These are phyloP conservation scores for Cyclura pinguis DNA, from an alignment of 2,797 vertebrate genomes.

Conservation along the genomic window DNA sequence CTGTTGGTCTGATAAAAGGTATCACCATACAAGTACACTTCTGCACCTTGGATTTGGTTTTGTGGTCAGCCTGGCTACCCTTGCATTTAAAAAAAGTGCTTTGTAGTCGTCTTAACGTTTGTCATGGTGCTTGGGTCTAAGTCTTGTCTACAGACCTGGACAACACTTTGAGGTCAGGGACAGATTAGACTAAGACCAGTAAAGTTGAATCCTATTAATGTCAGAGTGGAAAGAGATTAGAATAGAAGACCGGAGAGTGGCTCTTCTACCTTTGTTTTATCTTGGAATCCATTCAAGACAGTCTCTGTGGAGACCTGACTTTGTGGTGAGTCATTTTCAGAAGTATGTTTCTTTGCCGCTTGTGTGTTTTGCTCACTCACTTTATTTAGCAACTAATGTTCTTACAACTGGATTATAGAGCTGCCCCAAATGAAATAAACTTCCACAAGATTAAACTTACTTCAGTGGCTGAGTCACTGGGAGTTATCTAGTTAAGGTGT, in stretches of 20 bases:
- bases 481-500: background rate
- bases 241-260: background rate
- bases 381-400: background rate
- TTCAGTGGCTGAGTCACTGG: background rate
- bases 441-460: background rate
- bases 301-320: background rate
- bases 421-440: background rate
- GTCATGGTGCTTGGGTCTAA: background rate
- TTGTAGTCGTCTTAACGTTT: background rate
- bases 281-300: constrained; percentile 1
- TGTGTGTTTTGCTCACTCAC: background rate
- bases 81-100: background rate
- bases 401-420: background rate
- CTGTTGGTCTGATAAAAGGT: too few relatives aligned
- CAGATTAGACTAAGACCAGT: constrained; percentile 13
- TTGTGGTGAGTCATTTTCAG: background rate
- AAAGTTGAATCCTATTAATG: constrained; percentile 37
- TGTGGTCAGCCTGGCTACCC: too few relatives aligned
- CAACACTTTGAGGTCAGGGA: constrained; percentile 3
- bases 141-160: background rate
- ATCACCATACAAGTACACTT: too few relatives aligned
- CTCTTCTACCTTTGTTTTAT: constrained; percentile 5
- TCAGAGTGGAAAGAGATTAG: constrained; percentile 29
- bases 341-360: background rate
- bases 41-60: too few relatives aligned